A percentile compares a stretch with the other conserved stretches of the same genome.
phyloP scores from a whole-genome alignment of 2,113 vertebrate genomes.

The Stegastes partitus region DNA sequence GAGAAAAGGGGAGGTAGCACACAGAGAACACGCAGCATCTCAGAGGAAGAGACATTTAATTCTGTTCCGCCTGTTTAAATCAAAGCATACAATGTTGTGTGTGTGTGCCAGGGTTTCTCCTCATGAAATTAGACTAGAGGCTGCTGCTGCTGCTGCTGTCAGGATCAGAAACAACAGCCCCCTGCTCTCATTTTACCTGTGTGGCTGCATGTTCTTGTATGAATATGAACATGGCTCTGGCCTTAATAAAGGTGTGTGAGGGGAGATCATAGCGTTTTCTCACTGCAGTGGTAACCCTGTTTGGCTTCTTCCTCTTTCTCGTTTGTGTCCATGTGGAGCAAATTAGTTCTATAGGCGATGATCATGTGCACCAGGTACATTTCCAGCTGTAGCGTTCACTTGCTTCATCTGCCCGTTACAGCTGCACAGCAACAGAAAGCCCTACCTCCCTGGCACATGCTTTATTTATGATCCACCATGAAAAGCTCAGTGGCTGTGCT shows the following conservation, averaged over 20 bases:
- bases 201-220: constrained; percentile 29
- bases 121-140: constrained; percentile 6
- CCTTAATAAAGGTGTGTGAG: constrained; percentile 33
- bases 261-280: constrained; percentile 25
- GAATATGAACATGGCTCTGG: constrained; percentile 21
- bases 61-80: background rate
- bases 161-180: constrained; percentile 32
- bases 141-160: constrained; percentile 29
- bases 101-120: constrained; percentile 19
- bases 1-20: background rate
- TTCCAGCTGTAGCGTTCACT: constrained; percentile 7
- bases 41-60: background rate
- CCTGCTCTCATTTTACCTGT: constrained; percentile 42
- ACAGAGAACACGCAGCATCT: background rate
- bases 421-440: constrained; percentile 53
- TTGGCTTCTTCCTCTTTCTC: background rate
- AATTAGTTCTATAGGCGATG: constrained; percentile 18
- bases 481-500: constrained; percentile 38
- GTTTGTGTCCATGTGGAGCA: constrained; percentile 17
- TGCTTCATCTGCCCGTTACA: constrained; percentile 18
- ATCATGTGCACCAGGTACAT: constrained; percentile 1
- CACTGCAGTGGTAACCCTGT: background rate
- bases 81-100: constrained; percentile 22
- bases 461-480: constrained; percentile 66
- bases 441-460: constrained; percentile 35